Base-by-base conservation (phyloP, 2,888 invertebrate species). In the Deilephila elpenor region DNA sequence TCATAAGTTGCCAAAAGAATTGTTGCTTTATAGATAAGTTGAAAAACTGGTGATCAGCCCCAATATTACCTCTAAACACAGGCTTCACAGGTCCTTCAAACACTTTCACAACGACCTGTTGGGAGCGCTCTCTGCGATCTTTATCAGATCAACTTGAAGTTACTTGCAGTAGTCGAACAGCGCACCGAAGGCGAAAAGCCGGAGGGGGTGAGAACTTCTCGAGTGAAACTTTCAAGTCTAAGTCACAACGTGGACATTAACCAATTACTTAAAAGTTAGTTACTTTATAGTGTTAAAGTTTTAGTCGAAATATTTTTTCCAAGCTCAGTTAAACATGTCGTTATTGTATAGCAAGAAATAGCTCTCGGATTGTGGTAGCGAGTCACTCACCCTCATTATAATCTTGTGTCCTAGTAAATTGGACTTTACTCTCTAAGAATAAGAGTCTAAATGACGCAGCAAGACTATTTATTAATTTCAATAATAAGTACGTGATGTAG, bases 401-500 rank as follows among this genome's bases (percentile, higher is more conserved):
- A 25, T 60, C 17, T 14, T 29, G 60, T 60, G 25, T 5, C 29
- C 4, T 5, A 25, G 25, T 8, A 60, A 25, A 17, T 17, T 32
- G 29, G 17, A 29, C 29, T 60, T 29, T 60, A 14, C 17, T 5
- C 3, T 8, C 8, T 25, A 0, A 4, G 4, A 0, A 32, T 60
- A 32, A 29, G 25, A 17, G 60, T 29, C 29, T 25, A 60, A 60
- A 25, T 60, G 4, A 29, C 29, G 60, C 17, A 20, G 29, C 60
- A 60, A 29, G 14, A 17, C 29, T 56, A n/a, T n/a, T 60, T 60
- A 60, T 60, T 60, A 60, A 60, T 60, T 60, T 29, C 60, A 29
- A 60, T 60, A 60, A 60, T 25, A 60, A 20, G 59, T 59, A 59
- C 59, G 25, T 59, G 59, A 60, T 60, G 29, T 29, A 29, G 60